These are phyloP conservation scores for Trissonchulus latispiculum DNA, from an alignment of 2,888 invertebrate species.

Conservation along the genomic window DNA sequence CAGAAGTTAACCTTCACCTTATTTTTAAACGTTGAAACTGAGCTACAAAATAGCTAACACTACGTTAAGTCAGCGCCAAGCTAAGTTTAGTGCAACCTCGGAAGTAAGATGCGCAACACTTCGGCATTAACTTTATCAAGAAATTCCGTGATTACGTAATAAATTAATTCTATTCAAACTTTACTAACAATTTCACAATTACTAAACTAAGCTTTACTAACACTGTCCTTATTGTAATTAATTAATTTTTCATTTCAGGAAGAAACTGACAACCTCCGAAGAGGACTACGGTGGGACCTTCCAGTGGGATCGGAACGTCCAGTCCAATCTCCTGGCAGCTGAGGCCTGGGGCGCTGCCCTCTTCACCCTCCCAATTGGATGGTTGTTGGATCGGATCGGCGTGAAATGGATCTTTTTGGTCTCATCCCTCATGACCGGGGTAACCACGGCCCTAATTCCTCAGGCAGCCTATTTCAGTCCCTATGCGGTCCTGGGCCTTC, in stretches of 20 bases:
- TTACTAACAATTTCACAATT: too few relatives aligned
- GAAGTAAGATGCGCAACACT: too few relatives aligned
- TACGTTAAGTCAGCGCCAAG: too few relatives aligned
- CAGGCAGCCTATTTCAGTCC: not conserved
- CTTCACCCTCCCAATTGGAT: not conserved
- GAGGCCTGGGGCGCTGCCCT: not conserved
- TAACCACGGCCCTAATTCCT: not conserved
- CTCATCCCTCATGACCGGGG: not conserved
- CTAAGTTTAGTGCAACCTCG: too few relatives aligned
- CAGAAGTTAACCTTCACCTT: too few relatives aligned
- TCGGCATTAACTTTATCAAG: too few relatives aligned
- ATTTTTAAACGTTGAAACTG: too few relatives aligned
- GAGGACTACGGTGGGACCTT: not conserved
- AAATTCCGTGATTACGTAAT: too few relatives aligned
- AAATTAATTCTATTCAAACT: too few relatives aligned
- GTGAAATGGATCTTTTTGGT: not conserved
- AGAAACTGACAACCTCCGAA: not conserved
- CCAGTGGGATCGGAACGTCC: constrained; percentile 6
- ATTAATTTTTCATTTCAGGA: not conserved
- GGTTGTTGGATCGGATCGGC: not conserved
- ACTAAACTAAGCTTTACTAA: too few relatives aligned
- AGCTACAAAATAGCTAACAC: too few relatives aligned
- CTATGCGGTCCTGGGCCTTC: not conserved
- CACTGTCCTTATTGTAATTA: too few relatives aligned
- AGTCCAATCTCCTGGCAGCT: constrained; percentile 3